Evolutionary conservation across 1,140 invertebrate genomes (phyloP).

Genomic region (Acromyrmex heyeri): DNA sequence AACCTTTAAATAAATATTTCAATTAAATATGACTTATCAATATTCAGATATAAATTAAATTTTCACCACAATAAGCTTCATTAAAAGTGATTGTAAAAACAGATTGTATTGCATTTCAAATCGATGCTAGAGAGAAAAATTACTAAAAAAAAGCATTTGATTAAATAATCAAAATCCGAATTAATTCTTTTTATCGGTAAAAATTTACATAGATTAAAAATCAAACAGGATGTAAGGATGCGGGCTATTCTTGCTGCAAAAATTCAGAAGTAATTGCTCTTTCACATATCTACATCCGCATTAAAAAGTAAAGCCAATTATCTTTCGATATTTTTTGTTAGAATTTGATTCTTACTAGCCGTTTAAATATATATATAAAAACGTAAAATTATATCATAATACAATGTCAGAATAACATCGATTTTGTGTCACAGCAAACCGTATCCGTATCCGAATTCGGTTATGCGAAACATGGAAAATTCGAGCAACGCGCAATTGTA

Average conservation of each 20-base stretch:
- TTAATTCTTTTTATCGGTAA: background rate
- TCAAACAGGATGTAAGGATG: no score
- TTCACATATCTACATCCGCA: background rate
- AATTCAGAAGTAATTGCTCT: background rate
- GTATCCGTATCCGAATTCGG: background rate
- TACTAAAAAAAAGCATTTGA: background rate
- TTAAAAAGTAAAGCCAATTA: background rate
- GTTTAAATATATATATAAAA: background rate
- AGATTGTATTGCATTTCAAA: background rate
- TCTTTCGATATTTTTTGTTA: background rate
- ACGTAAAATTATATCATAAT: background rate
- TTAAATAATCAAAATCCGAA: background rate
- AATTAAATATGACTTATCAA: background rate
- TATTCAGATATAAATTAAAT: background rate
- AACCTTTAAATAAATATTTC: background rate
- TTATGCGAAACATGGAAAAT: background rate
- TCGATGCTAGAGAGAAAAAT: background rate
- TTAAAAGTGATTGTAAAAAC: background rate
- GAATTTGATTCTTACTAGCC: no score
- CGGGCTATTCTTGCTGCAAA: no score
- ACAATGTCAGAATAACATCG: no score
- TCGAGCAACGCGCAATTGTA: conserved; percentile 20
- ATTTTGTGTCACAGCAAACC: background rate
- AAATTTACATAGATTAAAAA: background rate
- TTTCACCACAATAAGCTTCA: background rate